Base-by-base conservation (phyloP, 2,797 vertebrate species). In the Enteromius argenteus region DNA sequence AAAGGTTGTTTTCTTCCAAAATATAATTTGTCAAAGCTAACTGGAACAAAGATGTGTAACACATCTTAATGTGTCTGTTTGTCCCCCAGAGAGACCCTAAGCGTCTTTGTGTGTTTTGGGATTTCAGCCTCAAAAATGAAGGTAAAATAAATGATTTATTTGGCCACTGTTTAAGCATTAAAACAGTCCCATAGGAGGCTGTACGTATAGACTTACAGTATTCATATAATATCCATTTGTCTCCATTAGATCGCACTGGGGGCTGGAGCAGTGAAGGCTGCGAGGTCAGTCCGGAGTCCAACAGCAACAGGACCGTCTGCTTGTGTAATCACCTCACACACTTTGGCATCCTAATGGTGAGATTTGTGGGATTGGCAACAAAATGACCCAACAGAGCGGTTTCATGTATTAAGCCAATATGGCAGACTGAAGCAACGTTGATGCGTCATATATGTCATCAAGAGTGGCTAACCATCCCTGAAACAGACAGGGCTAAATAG, bases 261-360 rank as follows among this genome's bases (percentile, higher is more conserved):
- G 97, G 96, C 27, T 99, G 98, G 98, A 99, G 95, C 72, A 78
- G 79, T 1, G 87, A 82, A 0, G 98, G 98, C 84, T 99, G 98
- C 90, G 32, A 68, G 0, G 92, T 90, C 1, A 92, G 93, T 3
- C 7, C 79, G 0, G 89, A 94, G 3, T 97, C 96, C 8, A 95
- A 85, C 13, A 91, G 90, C 73, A 96, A 93, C 3, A 94, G 92
- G 87, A 99, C 97, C 0, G 6, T 98, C 85, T 99, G 98, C 90
- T 91, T 96, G 23, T 99, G 98, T 86, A 88, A 96, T 91, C 98
- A 99, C 90, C 96, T 99, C 87, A 99, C 98, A 0, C 97, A 99
- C 91, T 99, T 99, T 0, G 98, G 96, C 69, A 92, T 99, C 88
- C 94, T 99, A 39, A 97, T 99, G 98, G 98, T 99, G 92, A 92